phyloP scores from a whole-genome alignment of 1,140 invertebrate genomes.

The Drosophila kurseongensis region DNA sequence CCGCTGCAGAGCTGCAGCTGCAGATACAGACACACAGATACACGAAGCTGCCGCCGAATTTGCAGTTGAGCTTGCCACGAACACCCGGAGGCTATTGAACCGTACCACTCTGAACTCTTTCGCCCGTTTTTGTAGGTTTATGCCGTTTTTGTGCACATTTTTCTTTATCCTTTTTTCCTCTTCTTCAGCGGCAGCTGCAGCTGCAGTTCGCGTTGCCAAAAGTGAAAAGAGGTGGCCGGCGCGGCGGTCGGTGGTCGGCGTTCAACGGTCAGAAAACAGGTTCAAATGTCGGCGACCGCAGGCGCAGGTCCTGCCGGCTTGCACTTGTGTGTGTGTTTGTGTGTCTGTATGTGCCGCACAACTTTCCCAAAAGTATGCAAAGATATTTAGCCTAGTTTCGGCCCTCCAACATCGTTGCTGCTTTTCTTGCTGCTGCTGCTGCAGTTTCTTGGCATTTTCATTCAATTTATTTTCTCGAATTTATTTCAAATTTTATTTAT shows the following conservation, averaged over 20 bases:
- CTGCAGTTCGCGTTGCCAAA: constrained; percentile 34
- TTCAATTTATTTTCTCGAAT: constrained; percentile 11
- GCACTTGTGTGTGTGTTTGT: constrained; percentile 13
- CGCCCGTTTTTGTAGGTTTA: constrained; percentile 8
- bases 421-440: constrained; percentile 18
- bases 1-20: constrained; percentile 66
- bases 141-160: constrained; percentile 55
- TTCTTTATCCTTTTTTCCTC: constrained; percentile 24
- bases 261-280: constrained; percentile 62
- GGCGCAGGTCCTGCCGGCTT: constrained; percentile 44
- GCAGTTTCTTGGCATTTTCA: constrained; percentile 40
- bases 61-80: constrained; percentile 43
- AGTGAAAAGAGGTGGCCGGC: constrained; percentile 20
- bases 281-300: constrained; percentile 80
- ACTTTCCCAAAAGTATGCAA: constrained; percentile 72
- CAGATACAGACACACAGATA: constrained; percentile 49
- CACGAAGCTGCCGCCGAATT: constrained; percentile 54
- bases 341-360: constrained; percentile 22
- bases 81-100: constrained; percentile 74
- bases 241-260: constrained; percentile 30
- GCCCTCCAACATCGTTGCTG: constrained; percentile 22
- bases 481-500: constrained; percentile 45
- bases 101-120: constrained; percentile 72
- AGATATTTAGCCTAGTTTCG: constrained; percentile 77
- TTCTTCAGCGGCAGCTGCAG: constrained; percentile 7